Base-by-base conservation (phyloP, 2,888 invertebrate species). In the Polymixis flavicincta region DNA sequence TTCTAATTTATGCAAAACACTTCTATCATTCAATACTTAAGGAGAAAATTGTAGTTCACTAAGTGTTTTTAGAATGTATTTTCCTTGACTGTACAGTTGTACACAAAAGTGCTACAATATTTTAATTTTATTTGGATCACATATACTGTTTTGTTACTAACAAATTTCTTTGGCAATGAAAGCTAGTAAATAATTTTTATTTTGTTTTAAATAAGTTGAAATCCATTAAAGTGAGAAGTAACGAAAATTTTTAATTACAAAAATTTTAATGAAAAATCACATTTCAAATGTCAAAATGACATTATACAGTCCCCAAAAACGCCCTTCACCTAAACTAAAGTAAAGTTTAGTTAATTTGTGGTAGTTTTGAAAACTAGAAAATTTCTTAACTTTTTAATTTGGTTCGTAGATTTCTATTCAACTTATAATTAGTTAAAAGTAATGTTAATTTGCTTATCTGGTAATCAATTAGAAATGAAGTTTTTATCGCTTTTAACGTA, bases 321-420 rank as follows among this genome's bases (percentile, higher is more conserved):
- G 42, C 42, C 42, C 42, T 11, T 11, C 42, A 11, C 42, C 42
- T 45, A 45, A 45, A 45, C 1, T 22, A 25, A 50, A 45, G 19
- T 32, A 45, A 59, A 50, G 25, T 69, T 45, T 3, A 25, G 32
- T 45, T 32, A 67, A 69, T 32, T 78, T 25, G 28, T 52, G 3
- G 8, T 25, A 28, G 28, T 73, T 50, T 57, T 48, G 19, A 9
- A 14, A 25, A 48, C 14, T 17, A 50, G 5, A 60, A 61, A 28
- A 13, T 25, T 7, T 79, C 42, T 52, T 25, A 45, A 52, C 22
- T 78, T 70, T 76, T 25, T 42, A 50, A 50, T 68, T 78, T 32
- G 17, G 5, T 52, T 52, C 8, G 6, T 52, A 14, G 19, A 19
- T 45, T 60, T 59, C 11, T 70, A 25, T 45, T 57, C 11, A n/a